Evolutionary conservation across 2,888 invertebrate genomes (phyloP).

Genomic region (Andrena trimmerana): DNA sequence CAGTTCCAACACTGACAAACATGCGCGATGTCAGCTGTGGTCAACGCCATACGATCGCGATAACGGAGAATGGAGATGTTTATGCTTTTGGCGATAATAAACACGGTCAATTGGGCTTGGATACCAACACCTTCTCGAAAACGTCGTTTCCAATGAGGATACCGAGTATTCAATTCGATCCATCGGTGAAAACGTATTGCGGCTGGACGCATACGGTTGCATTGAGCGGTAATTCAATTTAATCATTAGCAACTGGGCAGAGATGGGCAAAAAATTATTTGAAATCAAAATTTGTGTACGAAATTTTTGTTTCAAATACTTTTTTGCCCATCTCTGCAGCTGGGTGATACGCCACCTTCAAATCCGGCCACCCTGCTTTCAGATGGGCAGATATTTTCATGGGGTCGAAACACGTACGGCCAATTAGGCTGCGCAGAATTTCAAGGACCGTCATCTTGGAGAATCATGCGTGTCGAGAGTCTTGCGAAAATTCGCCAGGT

Average conservation of each 20-base stretch:
- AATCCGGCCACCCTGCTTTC: slow-evolving; percentile 72
- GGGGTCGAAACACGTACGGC: slow-evolving; percentile 94
- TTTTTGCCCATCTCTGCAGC: too few species aligned
- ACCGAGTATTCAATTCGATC: slow-evolving; percentile 63
- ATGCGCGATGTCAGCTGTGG: slow-evolving; percentile 91
- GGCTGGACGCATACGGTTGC: slow-evolving; percentile 93
- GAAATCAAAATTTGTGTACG: too few species aligned
- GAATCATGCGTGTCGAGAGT: slow-evolving; percentile 67
- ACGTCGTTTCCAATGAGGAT: slow-evolving; percentile 86
- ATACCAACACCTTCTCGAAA: slow-evolving; percentile 85
- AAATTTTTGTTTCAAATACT: too few species aligned
- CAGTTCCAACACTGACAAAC: slow-evolving; percentile 86
- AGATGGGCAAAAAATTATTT: too few species aligned
- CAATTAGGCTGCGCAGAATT: slow-evolving; percentile 88
- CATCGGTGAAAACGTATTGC: slow-evolving; percentile 86
- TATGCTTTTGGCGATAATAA: slow-evolving; percentile 94
- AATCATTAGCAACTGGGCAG: not conserved
- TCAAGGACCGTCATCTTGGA: slow-evolving; percentile 75
- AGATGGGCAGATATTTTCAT: slow-evolving; percentile 89
- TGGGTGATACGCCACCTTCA: not conserved
- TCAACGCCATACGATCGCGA: slow-evolving; percentile 91
- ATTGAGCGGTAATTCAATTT: slow-evolving; percentile 76
- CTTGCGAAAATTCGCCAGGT: slow-evolving; percentile 87
- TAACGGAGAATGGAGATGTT: slow-evolving; percentile 87
- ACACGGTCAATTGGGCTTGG: slow-evolving; percentile 91